Evolutionary conservation across 2,888 invertebrate species (phyloP), one percentile per base, ranked within the genome.

Genomic region (Epistrophe eligans): DNA sequence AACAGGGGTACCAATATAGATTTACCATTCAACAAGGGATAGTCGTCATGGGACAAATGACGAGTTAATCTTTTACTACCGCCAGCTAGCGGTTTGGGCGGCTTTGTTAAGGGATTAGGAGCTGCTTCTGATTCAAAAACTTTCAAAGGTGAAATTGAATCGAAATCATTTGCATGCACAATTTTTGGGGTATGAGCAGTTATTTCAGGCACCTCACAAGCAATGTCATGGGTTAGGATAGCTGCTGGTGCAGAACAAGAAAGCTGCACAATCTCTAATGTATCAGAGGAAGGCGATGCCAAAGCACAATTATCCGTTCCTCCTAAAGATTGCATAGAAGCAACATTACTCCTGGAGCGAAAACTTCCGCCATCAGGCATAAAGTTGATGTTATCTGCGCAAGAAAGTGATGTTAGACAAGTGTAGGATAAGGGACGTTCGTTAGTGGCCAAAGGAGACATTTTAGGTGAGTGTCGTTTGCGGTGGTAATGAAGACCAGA

Each of bases 361-460:
- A 32, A 38, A 45, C 55, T 76, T 4, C n/a, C 35, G 15, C 43
- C n/a, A 15, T 85, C 85, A 9, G 58, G 66, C 15, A 87, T 17
- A 11, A n/a, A 72, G 48, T 77, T 71, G 35, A 77, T 79, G 55
- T 81, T 62, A 43, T 88, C 84, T 6, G 80, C 70, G 17, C 80
- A 77, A 57, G 80, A 73, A 10, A 88, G 67, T 45, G 88, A 79
- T 17, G 88, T 83, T 77, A 89, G 90, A 83, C 92, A 92, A 35
- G 91, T 92, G 77, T 92, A 93, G 17, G 92, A 92, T 13, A 93
- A 76, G 0, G 93, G 93, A 8, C 92, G 91, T 89, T 93, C 93
- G 80, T 93, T 93, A 64, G 93, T 93, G 67, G 93, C 92, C 74
- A 91, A 38, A 15, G 92, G 92, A n/a, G 94, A 94, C 91, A 94